These are phyloP conservation scores for Taenioides sp. DNA, from an alignment of 2,797 vertebrate species.

Conservation along the genomic window DNA sequence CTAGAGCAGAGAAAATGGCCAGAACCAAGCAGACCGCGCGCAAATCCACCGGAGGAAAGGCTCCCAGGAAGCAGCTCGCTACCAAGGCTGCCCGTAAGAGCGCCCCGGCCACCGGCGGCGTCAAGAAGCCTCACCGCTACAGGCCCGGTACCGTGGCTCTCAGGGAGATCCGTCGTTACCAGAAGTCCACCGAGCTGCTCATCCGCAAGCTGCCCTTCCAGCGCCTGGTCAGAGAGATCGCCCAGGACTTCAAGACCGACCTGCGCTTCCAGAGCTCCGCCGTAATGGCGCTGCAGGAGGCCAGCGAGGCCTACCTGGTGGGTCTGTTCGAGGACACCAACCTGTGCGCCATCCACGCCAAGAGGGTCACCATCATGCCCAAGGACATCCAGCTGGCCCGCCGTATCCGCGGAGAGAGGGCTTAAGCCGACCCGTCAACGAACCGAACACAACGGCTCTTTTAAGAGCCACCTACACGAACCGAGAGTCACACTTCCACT, in stretches of 20 bases:
- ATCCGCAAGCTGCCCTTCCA: conserved; percentile 23
- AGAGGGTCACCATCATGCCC: conserved; percentile 26
- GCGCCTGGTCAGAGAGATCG: conserved; percentile 22
- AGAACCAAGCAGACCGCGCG: conserved; percentile 1
- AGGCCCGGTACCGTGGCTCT: conserved; percentile 9
- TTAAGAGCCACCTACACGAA: neutral
- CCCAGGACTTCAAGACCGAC: conserved; percentile 28
- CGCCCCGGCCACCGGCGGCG: conserved; percentile 22
- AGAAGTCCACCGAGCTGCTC: conserved; percentile 6
- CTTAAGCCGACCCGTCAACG: neutral
- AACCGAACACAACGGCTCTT: neutral
- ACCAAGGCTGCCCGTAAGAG: conserved; percentile 16
- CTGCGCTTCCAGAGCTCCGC: conserved; percentile 22
- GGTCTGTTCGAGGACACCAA: conserved; percentile 22
- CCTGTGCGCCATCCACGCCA: conserved; percentile 14
- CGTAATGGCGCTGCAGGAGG: conserved; percentile 21
- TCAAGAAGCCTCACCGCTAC: conserved; percentile 26
- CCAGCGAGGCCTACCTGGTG: conserved; percentile 22
- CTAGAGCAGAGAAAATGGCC: neutral
- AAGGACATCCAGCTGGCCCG: conserved; percentile 27
- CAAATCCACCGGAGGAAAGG: conserved; percentile 3
- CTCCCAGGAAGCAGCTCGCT: conserved; percentile 16
- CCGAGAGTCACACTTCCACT: too few species aligned
- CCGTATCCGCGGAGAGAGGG: neutral
- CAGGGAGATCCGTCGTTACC: neutral